These are phyloP conservation scores for Macrochelys suwanniensis DNA, from an alignment of 2,797 vertebrate species.

Conservation along the genomic window DNA sequence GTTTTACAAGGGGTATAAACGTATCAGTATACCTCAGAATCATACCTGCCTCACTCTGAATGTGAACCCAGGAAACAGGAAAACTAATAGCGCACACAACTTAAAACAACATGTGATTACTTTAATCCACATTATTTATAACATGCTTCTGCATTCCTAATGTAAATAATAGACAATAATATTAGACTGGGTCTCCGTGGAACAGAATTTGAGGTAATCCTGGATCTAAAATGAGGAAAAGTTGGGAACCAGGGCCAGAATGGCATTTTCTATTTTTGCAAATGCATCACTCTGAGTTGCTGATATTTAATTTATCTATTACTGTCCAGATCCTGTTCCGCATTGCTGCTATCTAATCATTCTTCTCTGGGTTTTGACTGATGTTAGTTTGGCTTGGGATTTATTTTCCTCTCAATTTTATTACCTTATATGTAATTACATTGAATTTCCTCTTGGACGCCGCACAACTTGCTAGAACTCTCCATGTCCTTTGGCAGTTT, in stretches of 20 bases:
- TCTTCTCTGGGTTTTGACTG: constrained; percentile 1
- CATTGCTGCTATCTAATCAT: background rate
- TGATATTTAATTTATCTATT: constrained; percentile 5
- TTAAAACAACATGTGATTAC: background rate
- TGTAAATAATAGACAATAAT: background rate
- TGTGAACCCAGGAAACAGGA: background rate
- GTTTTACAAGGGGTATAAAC: constrained; percentile 18
- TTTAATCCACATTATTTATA: background rate
- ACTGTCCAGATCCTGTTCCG: background rate
- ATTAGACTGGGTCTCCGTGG: background rate
- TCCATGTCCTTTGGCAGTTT: background rate
- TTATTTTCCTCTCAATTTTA: background rate
- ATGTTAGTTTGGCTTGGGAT: background rate
- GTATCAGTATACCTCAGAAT: background rate
- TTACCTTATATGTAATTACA: background rate
- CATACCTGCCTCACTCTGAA: background rate
- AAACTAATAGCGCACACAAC: background rate
- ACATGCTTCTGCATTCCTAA: background rate
- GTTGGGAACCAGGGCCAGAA: constrained; percentile 24
- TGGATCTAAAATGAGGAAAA: constrained; percentile 19
- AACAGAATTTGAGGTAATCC: constrained; percentile 5
- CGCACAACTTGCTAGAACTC: background rate
- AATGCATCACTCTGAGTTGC: background rate
- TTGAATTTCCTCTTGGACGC: constrained; percentile 33
- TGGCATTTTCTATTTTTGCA: constrained; percentile 18